Percentiles rank a stretch among this genome's conserved stretches.
Evolutionary conservation across 2,797 vertebrate genomes (phyloP).

Genomic region (Lithobates sylvaticus): DNA sequence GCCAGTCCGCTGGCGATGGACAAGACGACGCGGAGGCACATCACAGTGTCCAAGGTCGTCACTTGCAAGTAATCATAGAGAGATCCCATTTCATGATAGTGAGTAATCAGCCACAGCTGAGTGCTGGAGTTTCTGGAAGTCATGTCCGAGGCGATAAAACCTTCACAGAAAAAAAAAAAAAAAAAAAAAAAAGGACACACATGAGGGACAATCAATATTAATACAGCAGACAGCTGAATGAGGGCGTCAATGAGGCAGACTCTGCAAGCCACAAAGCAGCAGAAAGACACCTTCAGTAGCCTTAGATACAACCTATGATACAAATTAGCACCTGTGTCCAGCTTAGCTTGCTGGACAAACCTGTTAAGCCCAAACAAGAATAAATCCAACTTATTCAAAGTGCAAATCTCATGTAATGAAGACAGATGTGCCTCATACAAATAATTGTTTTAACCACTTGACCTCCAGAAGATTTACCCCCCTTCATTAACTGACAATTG

Average conservation of each 20-base stretch:
- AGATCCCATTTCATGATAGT: slow-evolving; percentile 97
- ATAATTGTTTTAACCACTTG: no score
- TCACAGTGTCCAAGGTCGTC: slow-evolving; percentile 88
- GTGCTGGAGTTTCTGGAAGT: slow-evolving; percentile 98
- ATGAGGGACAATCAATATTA: neutral
- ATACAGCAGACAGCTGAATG: neutral
- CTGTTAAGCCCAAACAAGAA: no score
- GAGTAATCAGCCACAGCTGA: slow-evolving; percentile 96
- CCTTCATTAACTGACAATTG: no score
- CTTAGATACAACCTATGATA: no score
- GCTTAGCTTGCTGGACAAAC: no score
- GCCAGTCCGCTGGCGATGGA: slow-evolving; percentile 94
- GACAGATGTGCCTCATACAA: no score
- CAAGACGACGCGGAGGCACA: slow-evolving; percentile 92
- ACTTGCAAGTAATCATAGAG: slow-evolving; percentile 96
- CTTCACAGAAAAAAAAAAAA: slow-evolving; percentile 68
- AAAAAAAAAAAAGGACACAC: neutral
- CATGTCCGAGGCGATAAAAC: slow-evolving; percentile 98
- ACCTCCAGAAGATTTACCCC: no score
- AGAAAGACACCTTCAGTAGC: neutral
- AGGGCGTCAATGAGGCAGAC: neutral
- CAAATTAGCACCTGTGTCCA: no score
- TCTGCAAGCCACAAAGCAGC: neutral
- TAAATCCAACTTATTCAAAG: no score
- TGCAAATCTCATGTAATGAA: no score